These are phyloP conservation scores for Acanthornis magna DNA, from an alignment of 2,797 vertebrate species.

Conservation along the genomic window DNA sequence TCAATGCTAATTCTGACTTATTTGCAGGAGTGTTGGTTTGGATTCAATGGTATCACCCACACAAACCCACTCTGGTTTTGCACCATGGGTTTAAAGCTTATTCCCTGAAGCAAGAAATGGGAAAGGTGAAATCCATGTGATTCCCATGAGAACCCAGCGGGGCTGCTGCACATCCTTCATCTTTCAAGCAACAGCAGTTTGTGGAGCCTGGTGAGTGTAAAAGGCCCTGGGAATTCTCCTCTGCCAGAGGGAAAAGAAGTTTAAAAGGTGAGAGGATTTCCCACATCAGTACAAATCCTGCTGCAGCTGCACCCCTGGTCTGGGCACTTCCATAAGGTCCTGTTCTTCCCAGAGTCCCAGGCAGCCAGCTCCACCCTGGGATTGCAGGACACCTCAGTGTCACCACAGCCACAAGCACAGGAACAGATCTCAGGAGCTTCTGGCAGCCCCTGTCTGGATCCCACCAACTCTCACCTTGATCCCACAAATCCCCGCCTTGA, in stretches of 20 bases:
- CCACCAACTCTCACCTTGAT: background rate
- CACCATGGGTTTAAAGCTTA: background rate
- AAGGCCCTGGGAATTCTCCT: background rate
- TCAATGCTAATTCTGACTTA: rapidly evolving
- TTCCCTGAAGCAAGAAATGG: background rate
- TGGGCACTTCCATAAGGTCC: background rate
- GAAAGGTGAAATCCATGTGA: background rate
- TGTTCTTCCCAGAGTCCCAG: background rate
- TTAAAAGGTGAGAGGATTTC: background rate
- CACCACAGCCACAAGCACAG: background rate
- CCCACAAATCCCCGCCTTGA: too few species aligned
- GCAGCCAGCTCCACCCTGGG: background rate
- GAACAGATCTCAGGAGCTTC: background rate
- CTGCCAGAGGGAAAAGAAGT: background rate
- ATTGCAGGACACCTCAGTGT: background rate
- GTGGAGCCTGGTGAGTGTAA: background rate
- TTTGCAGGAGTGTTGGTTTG: background rate
- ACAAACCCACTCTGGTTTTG: background rate
- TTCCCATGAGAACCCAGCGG: background rate
- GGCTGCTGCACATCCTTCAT: background rate
- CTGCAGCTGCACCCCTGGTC: background rate
- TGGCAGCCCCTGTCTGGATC: background rate
- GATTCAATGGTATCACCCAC: background rate
- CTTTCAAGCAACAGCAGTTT: background rate
- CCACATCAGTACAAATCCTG: background rate